A percentile compares a stretch with the other conserved stretches of the same genome.
Evolutionary conservation across 2,113 vertebrate species (phyloP).

Genomic region (Suncus etruscus): DNA sequence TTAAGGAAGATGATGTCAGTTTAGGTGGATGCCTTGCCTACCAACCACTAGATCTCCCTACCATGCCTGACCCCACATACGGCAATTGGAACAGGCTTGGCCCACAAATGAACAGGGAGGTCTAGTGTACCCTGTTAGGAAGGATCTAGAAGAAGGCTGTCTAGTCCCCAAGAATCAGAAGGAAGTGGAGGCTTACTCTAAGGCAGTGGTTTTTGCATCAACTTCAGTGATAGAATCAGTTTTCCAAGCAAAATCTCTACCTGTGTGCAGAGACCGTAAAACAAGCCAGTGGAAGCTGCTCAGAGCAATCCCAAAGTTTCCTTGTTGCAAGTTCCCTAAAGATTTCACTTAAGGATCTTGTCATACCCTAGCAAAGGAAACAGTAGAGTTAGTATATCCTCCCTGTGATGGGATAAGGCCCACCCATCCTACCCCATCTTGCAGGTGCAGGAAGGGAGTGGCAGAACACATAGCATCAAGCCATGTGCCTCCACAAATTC

Average conservation of each 20-base stretch:
- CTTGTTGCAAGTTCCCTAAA: background rate
- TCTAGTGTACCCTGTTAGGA: conserved; percentile 1
- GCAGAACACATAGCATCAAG: background rate
- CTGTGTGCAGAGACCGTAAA: background rate
- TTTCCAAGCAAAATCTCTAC: conserved; percentile 11
- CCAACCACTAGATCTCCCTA: background rate
- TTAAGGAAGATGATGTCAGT: background rate
- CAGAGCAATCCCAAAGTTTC: background rate
- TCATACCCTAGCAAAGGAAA: background rate
- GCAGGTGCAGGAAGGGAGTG: background rate
- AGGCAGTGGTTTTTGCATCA: conserved; percentile 15
- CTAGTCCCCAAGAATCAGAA: background rate
- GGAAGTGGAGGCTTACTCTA: background rate
- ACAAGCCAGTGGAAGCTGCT: background rate
- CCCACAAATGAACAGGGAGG: background rate
- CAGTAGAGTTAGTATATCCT: background rate
- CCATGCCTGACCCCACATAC: background rate
- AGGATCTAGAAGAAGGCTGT: background rate
- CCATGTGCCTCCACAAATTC: background rate
- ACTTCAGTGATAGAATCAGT: background rate
- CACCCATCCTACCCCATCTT: background rate
- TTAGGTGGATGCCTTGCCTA: background rate
- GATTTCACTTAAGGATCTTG: background rate
- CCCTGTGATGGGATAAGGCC: background rate
- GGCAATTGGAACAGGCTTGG: background rate